phyloP scores from a whole-genome alignment of 1,140 invertebrate species.

The Schlechtendalia chinensis region DNA sequence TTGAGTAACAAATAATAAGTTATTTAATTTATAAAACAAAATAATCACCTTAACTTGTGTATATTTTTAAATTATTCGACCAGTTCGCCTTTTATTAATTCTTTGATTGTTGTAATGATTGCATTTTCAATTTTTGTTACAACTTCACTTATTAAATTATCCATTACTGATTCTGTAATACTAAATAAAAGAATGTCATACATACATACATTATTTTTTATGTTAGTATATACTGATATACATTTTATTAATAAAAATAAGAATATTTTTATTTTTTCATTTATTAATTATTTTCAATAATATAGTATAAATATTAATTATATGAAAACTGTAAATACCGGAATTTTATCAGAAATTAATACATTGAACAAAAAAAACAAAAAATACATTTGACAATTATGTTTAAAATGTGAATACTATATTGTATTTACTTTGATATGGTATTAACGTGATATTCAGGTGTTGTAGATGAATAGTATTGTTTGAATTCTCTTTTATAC shows the following conservation, averaged over 20 bases:
- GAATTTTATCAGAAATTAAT: no score
- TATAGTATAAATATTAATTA: no score
- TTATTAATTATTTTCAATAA: no score
- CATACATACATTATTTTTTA: background rate
- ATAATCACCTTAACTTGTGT: background rate
- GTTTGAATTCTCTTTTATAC: background rate
- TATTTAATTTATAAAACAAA: background rate
- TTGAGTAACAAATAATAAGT: no score
- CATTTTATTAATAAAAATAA: no score
- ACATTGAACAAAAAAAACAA: no score
- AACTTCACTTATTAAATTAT: background rate
- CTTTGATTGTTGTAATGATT: background rate
- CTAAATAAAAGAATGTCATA: background rate
- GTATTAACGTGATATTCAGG: background rate
- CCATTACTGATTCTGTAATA: background rate
- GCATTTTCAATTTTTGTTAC: conserved; percentile 10
- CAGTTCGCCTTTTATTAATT: conserved; percentile 1
- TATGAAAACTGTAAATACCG: no score
- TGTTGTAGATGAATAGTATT: background rate
- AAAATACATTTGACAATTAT: no score
- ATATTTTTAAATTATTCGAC: background rate
- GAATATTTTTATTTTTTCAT: no score
- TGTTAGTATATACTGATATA: background rate
- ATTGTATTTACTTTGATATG: background rate
- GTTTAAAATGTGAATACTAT: background rate